These are phyloP conservation scores for Bolborhynchus lineola DNA, from an alignment of 2,113 vertebrate genomes.

Conservation along the genomic window DNA sequence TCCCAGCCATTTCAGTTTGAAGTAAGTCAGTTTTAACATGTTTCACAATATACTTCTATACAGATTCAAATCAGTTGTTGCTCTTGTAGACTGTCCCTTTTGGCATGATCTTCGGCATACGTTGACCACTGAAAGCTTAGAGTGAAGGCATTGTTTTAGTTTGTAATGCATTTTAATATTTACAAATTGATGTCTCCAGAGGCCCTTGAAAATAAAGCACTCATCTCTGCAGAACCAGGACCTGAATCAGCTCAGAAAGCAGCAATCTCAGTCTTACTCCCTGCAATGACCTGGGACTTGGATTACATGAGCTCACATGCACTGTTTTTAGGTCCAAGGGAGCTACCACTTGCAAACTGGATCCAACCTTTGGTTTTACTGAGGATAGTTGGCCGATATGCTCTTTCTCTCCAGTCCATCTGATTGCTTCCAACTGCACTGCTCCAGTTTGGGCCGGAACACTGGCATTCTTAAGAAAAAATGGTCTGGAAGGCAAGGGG, in stretches of 20 bases:
- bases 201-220: not conserved
- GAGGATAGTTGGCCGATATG: not conserved
- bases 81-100: not conserved
- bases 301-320: not conserved
- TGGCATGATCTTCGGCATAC: not conserved
- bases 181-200: not conserved
- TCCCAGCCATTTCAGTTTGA: not conserved
- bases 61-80: not conserved
- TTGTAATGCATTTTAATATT: not conserved
- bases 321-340: not conserved
- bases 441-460: not conserved
- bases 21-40: not conserved
- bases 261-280: not conserved
- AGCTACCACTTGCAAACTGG: not conserved
- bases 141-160: not conserved
- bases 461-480: not conserved
- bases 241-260: not conserved
- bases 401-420: not conserved
- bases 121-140: not conserved
- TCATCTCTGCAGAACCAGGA: not conserved
- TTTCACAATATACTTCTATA: not conserved
- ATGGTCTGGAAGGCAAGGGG: not conserved
- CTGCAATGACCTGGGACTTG: not conserved
- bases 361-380: not conserved
- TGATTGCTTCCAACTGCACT: not conserved